Evolutionary conservation across 2,888 invertebrate species (phyloP), one percentile per base, ranked within the genome.

Genomic region (Dinocampus coccinellae): DNA sequence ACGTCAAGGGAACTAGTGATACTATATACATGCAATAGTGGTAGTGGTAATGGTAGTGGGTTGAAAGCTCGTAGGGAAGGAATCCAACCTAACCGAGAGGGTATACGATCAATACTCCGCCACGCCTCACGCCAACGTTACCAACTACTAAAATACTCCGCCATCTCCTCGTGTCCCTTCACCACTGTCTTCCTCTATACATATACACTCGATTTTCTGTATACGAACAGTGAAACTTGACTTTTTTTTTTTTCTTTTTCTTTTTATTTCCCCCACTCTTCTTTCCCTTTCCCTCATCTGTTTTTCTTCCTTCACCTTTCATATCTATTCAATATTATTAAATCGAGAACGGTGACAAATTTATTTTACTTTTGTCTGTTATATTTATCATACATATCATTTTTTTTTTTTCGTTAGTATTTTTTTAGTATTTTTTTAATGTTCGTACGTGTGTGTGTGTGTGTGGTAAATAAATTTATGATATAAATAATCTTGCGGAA

Each of bases 91-190:
- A 61, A 64, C n/a, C 65, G 69, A 69, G 69, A 69, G 70, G 71
- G 67, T 36, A 58, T 33, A 52, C 83, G 85, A 85, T 85, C 85
- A 85, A 85, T 85, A 85, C 85, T 81, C 80, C 82, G 85, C 85
- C 85, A 85, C 85, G 85, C 85, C 85, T 85, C 85, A 82, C 80
- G 78, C 79, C 81, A 83, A 66, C 61, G 66, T n/a, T n/a, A n/a
- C n/a, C n/a, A 72, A 72, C 82, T 79, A 77, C 81, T 82, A 80
- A n/a, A 62, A 53, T 62, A 53, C 62, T 64, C 55, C 33, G 13
- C 47, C 29, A 57, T 20, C 34, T 55, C 57, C 55, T 42, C 34
- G n/a, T n/a, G n/a, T n/a, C n/a, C n/a, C n/a, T n/a, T n/a, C n/a
- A n/a, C n/a, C n/a, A n/a, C n/a, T n/a, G n/a, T n/a, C n/a, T n/a